A percentile compares a stretch with the other conserved stretches of the same genome.
Evolutionary conservation across 1,140 invertebrate species (phyloP).

Genomic region (Brachystomella parvula): DNA sequence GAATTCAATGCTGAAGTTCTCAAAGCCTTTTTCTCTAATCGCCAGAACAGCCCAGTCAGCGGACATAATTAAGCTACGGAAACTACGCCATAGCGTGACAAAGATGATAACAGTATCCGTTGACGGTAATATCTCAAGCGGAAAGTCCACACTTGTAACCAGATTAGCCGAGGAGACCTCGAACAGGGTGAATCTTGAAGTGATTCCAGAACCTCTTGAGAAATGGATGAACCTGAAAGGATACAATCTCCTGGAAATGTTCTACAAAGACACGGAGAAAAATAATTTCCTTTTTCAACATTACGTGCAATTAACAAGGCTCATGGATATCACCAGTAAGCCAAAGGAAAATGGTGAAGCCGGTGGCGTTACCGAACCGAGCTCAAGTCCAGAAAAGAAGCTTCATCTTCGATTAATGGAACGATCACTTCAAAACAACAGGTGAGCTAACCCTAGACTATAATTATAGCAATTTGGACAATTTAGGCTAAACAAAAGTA

Average conservation of each 20-base stretch:
- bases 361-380: constrained; percentile 20
- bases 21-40: no score
- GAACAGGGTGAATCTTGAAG: constrained; percentile 14
- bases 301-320: constrained; percentile 51
- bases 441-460: constrained; percentile 36
- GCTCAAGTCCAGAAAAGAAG: not conserved
- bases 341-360: not conserved
- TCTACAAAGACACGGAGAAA: constrained; percentile 48
- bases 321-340: constrained; percentile 39
- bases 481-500: not conserved
- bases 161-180: constrained; percentile 17
- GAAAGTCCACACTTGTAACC: constrained; percentile 46
- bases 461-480: constrained; percentile 9
- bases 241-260: constrained; percentile 48
- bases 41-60: no score
- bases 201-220: constrained; percentile 42
- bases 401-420: constrained; percentile 49
- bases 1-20: no score
- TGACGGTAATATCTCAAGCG: constrained; percentile 49
- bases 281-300: constrained; percentile 52
- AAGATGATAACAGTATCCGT: constrained; percentile 41
- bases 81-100: not conserved
- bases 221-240: constrained; percentile 50
- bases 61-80: not conserved
- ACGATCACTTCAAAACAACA: constrained; percentile 49